A percentile compares a stretch with the other conserved stretches of the same genome.
Conservation (phyloP, 92 coral and sea anemone genomes). For the Galaxea fascicularis region DNA sequence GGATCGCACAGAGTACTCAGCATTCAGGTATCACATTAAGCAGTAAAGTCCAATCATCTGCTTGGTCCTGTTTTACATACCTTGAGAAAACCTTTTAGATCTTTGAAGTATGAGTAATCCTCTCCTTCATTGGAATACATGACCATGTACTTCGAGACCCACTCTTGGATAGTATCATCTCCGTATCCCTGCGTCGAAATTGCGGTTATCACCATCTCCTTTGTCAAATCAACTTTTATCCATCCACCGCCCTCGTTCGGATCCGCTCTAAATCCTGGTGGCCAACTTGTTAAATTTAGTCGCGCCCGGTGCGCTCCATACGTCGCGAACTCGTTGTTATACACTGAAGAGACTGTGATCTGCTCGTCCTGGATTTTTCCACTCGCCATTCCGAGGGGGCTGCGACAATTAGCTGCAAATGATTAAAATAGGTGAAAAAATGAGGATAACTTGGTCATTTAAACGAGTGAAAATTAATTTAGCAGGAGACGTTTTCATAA, state of each 20-base stretch:
- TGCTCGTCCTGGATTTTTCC: slow-evolving; percentile 73
- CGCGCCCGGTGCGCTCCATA: slow-evolving; percentile 89
- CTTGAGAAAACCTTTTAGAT: slow-evolving; percentile 51
- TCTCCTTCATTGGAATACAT: slow-evolving; percentile 71
- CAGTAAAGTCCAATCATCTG: too few species aligned
- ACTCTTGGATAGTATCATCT: slow-evolving; percentile 68
- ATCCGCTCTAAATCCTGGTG: slow-evolving; percentile 84
- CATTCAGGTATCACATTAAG: too few species aligned
- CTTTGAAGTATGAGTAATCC: slow-evolving; percentile 63
- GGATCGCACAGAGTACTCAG: too few species aligned
- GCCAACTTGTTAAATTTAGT: slow-evolving; percentile 75
- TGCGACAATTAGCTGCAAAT: slow-evolving; percentile 77
- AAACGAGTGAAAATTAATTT: neutral
- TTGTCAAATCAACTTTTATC: slow-evolving; percentile 74
- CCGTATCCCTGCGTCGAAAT: slow-evolving; percentile 90
- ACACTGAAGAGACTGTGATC: slow-evolving; percentile 78
- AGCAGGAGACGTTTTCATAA: neutral
- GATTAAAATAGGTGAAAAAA: neutral
- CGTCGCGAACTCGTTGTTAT: slow-evolving; percentile 68
- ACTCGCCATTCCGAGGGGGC: slow-evolving; percentile 72
- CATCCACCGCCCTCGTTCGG: slow-evolving; percentile 57
- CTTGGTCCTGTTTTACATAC: slow-evolving; percentile 12
- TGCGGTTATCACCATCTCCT: slow-evolving; percentile 79
- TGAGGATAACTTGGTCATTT: neutral
- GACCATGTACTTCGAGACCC: slow-evolving; percentile 71